phyloP scores from a whole-genome alignment of 2,797 vertebrate genomes.

The Cuculus canorus region DNA sequence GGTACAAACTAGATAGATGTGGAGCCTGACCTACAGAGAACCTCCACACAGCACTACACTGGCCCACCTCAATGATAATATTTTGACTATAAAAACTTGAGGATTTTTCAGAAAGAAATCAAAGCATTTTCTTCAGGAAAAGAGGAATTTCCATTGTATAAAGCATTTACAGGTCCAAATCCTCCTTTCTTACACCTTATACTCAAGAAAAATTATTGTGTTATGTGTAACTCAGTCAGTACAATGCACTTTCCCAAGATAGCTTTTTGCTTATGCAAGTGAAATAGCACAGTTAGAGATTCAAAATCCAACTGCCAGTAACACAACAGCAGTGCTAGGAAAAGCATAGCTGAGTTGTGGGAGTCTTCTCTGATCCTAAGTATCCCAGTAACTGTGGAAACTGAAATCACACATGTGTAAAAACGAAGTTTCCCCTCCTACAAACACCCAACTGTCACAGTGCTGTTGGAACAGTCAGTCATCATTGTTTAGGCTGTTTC shows the following conservation, averaged over 20 bases:
- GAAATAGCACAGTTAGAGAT: background rate
- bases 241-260: background rate
- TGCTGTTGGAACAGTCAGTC: background rate
- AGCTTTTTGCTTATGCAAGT: background rate
- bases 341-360: slow-evolving; percentile 38
- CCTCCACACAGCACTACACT: background rate
- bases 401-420: background rate
- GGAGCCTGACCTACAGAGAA: background rate
- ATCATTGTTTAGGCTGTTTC: background rate
- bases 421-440: background rate
- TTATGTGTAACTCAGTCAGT: background rate
- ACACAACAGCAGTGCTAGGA: slow-evolving; percentile 9
- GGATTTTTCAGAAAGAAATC: background rate
- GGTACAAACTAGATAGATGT: background rate
- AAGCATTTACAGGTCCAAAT: background rate
- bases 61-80: background rate
- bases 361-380: background rate
- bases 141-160: background rate
- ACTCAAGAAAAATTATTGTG: background rate
- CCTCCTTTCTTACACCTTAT: background rate
- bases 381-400: slow-evolving; percentile 25
- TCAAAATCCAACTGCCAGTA: background rate
- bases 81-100: background rate
- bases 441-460: background rate
- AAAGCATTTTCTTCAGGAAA: background rate